Base-by-base conservation (phyloP, 1,140 invertebrate genomes). In the Zaprionus gabonicus region DNA sequence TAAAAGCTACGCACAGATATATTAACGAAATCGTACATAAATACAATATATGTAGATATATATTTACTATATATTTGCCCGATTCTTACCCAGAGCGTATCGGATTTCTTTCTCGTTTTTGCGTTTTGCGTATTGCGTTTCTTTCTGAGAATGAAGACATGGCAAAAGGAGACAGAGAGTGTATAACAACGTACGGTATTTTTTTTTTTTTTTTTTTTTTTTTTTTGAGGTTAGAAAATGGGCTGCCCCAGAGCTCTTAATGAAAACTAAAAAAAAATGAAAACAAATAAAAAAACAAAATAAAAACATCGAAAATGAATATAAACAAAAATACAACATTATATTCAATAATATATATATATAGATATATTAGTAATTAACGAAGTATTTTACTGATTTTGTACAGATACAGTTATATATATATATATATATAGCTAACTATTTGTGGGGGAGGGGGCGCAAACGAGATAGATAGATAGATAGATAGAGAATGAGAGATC, bases 181-280 rank as follows among this genome's bases (percentile, higher is more conserved):
- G 41, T 71, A 53, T 63, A 57, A 70, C 66, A 70, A 75, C 49
- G 60, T 70, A 58, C 62, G 68, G 13, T 55, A 6, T 51, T 28
- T 60, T 13, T 28, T 36, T n/a, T 17, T 1, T 38, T 55, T 25
- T 55, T n/a, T 41, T 38, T n/a, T n/a, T 41, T 38, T 67, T 25
- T 31, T 59, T 68, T 63, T 60, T 36, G 31, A 27, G 51, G 38
- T 66, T 71, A 66, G 46, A 70, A 63, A 44, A 58, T 75, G 59
- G 51, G 46, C 51, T n/a, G 41, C 66, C 66, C 58, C 69, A 69
- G 65, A 71, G 70, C 65, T 65, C 75, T 85, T 82, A 78, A 84
- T 78, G 58, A 67, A 82, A 88, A 49, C 66, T 72, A 73, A 76
- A 82, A 72, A 72, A 72, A 85, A 83, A 36, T 64, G 71, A 71